Conservation (phyloP, 2,797 vertebrate genomes). For the Allobates femoralis region DNA sequence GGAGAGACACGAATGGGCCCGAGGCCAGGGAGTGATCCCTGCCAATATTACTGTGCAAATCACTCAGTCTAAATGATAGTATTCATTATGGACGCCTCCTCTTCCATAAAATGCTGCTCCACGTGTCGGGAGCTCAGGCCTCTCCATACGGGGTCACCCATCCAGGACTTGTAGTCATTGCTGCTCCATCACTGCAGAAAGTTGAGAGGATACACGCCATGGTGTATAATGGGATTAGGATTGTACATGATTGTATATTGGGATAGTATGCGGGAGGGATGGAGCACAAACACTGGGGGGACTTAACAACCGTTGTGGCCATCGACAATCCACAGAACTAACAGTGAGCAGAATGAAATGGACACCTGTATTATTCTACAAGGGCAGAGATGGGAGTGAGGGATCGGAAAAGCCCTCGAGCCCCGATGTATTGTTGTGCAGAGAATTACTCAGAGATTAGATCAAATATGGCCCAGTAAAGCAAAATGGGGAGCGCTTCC, state of each 20-base stretch:
- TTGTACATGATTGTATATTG: not conserved
- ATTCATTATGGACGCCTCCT: slow-evolving; percentile 33
- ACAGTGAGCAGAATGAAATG: slow-evolving; percentile 14
- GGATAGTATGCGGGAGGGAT: not conserved
- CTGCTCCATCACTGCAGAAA: not conserved
- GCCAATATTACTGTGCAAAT: slow-evolving; percentile 42
- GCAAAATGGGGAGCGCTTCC: too few relatives aligned
- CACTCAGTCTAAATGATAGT: slow-evolving; percentile 28
- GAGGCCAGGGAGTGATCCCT: slow-evolving; percentile 21
- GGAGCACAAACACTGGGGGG: not conserved
- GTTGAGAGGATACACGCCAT: too few relatives aligned
- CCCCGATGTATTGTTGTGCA: not conserved
- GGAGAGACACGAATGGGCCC: slow-evolving; percentile 42
- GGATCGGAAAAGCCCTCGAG: not conserved
- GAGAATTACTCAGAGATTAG: not conserved
- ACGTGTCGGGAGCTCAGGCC: not conserved
- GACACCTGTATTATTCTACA: slow-evolving; percentile 20
- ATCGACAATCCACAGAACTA: not conserved
- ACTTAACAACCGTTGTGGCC: not conserved
- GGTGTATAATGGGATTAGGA: too few relatives aligned
- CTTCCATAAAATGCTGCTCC: not conserved
- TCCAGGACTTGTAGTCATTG: not conserved
- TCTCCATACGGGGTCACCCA: not conserved
- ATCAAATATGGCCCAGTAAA: not conserved
- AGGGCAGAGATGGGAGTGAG: not conserved